Evolutionary conservation across 2,113 vertebrate genomes (phyloP).

Genomic region (Labrus mixtus): DNA sequence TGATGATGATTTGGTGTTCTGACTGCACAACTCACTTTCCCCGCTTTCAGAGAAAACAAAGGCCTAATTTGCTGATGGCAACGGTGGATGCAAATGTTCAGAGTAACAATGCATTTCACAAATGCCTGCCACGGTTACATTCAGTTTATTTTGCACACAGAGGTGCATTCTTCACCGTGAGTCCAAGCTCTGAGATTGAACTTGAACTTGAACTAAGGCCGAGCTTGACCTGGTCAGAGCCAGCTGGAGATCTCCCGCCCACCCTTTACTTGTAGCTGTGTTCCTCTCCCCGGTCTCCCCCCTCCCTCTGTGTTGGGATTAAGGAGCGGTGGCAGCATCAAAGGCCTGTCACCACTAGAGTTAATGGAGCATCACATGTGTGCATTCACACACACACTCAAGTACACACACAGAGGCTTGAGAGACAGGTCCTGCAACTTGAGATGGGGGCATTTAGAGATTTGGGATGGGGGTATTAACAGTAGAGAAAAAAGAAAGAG

Average conservation of each 20-base stretch:
- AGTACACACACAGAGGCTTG: slow-evolving; percentile 33
- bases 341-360: slow-evolving; percentile 79
- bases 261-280: slow-evolving; percentile 3
- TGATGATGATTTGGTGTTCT: background rate
- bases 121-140: background rate
- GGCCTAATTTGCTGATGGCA: background rate
- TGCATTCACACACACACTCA: slow-evolving; percentile 41
- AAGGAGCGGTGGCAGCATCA: slow-evolving; percentile 71
- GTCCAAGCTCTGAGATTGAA: slow-evolving; percentile 15
- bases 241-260: slow-evolving; percentile 4
- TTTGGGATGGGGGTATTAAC: slow-evolving; percentile 72
- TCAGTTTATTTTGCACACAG: background rate
- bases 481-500: slow-evolving; percentile 57
- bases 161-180: background rate
- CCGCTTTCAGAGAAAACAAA: background rate
- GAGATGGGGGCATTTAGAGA: slow-evolving; percentile 75
- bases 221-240: slow-evolving; percentile 32
- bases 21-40: background rate
- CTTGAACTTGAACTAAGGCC: slow-evolving; percentile 46
- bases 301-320: slow-evolving; percentile 66
- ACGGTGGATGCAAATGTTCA: background rate
- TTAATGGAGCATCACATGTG: slow-evolving; percentile 79
- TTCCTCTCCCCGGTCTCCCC: background rate
- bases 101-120: background rate
- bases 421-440: slow-evolving; percentile 73